These are phyloP conservation scores for Drosophila mojavensis DNA, from an alignment of 1,140 invertebrate species.

Conservation along the genomic window DNA sequence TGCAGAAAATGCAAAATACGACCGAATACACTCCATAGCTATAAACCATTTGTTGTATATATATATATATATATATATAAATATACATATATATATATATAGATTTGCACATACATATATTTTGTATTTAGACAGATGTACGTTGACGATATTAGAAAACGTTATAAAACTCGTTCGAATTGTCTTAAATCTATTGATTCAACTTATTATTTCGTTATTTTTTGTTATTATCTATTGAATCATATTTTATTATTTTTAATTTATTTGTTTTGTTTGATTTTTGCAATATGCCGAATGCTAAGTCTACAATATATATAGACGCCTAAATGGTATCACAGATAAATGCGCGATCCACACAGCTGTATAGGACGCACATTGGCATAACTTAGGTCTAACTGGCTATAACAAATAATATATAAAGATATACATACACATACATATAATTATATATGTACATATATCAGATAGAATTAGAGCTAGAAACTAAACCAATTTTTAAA, in stretches of 20 bases:
- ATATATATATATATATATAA: slow-evolving; percentile 35
- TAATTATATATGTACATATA: not conserved
- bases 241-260: slow-evolving; percentile 8
- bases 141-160: slow-evolving; percentile 67
- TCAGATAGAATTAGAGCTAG: slow-evolving; percentile 8
- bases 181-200: slow-evolving; percentile 31
- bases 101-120: slow-evolving; percentile 3
- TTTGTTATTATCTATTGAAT: slow-evolving; percentile 6
- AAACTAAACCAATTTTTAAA: not conserved
- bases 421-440: not conserved
- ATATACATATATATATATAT: slow-evolving; percentile 42
- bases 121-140: slow-evolving; percentile 37
- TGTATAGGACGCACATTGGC: slow-evolving; percentile 55
- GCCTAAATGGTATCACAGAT: slow-evolving; percentile 78
- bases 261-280: slow-evolving; percentile 29
- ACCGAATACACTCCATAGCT: slow-evolving; percentile 26
- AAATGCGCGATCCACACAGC: slow-evolving; percentile 59
- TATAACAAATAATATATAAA: slow-evolving; percentile 54
- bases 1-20: slow-evolving; percentile 39
- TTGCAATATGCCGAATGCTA: slow-evolving; percentile 40
- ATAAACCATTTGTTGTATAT: slow-evolving; percentile 12
- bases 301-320: slow-evolving; percentile 55
- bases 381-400: slow-evolving; percentile 62
- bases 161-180: slow-evolving; percentile 61
- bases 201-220: slow-evolving; percentile 1